Percentiles rank a stretch among this genome's conserved stretches.
phyloP scores from a whole-genome alignment of 2,797 vertebrate species.

The Pseudotriccus pelzelni region DNA sequence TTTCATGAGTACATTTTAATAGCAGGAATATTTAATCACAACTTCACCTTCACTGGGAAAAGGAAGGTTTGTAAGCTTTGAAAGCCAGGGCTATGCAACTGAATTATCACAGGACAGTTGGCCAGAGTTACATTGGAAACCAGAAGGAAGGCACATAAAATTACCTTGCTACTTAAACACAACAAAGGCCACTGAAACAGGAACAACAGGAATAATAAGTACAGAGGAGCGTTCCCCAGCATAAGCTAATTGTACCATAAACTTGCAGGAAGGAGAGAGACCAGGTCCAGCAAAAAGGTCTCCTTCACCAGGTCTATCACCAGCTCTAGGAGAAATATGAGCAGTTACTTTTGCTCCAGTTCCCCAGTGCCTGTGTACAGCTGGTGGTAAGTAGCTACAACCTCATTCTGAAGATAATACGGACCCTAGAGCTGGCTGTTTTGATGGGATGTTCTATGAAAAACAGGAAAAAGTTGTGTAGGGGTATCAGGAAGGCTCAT shows the following conservation, averaged over 20 bases:
- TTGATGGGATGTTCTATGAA: neutral
- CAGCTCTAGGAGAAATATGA: fast-evolving
- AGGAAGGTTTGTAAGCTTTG: neutral
- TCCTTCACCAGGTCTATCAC: neutral
- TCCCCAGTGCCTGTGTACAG: neutral
- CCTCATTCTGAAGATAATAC: fast-evolving
- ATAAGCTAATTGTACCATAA: neutral
- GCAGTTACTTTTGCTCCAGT: neutral
- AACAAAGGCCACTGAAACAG: neutral
- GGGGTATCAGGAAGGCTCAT: neutral
- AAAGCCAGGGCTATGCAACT: neutral
- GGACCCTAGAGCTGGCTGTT: neutral
- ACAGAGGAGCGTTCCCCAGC: fast-evolving
- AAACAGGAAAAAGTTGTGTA: neutral
- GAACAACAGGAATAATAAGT: neutral
- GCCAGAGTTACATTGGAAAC: neutral
- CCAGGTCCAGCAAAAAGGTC: fast-evolving
- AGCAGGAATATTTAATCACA: neutral
- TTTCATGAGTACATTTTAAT: conserved; percentile 23
- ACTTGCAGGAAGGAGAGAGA: neutral
- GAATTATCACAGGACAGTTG: neutral
- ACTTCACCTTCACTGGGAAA: neutral
- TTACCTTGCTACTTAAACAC: neutral
- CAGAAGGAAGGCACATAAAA: neutral
- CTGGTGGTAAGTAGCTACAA: neutral